These are phyloP conservation scores for Malacoraja senta DNA, from an alignment of 2,797 vertebrate species.

Conservation along the genomic window DNA sequence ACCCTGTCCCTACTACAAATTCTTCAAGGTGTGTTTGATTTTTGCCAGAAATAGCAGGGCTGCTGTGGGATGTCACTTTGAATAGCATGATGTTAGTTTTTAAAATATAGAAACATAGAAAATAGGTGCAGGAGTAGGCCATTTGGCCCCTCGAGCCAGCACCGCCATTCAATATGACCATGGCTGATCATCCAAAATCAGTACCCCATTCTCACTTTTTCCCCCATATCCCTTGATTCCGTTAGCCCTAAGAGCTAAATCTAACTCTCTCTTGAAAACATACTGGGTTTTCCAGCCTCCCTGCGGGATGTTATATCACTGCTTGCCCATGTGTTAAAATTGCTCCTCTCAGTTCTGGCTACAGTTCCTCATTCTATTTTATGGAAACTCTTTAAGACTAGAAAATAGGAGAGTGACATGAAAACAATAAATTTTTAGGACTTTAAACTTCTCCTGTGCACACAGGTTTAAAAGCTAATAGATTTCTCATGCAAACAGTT, in stretches of 20 bases:
- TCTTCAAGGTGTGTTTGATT: neutral
- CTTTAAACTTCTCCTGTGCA: slow-evolving; percentile 1
- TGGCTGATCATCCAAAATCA: too few species aligned
- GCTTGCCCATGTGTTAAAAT: neutral
- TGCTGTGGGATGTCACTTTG: neutral
- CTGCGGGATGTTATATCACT: neutral
- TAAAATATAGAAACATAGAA: neutral
- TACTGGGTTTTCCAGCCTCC: neutral
- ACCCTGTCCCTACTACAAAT: neutral
- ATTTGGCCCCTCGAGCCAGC: too few species aligned
- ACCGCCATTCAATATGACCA: too few species aligned
- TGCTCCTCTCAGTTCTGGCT: neutral
- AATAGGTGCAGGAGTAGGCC: too few species aligned
- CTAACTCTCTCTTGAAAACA: too few species aligned
- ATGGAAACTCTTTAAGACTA: neutral
- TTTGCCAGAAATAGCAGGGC: neutral
- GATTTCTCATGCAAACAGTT: slow-evolving; percentile 1
- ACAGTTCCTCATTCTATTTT: neutral
- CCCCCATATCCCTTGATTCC: too few species aligned
- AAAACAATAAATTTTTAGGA: slow-evolving; percentile 1
- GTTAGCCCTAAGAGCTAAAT: too few species aligned
- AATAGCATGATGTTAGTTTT: neutral
- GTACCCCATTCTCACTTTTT: too few species aligned
- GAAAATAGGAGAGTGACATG: neutral
- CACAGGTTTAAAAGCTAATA: neutral